Conservation (phyloP, 64 coral and sea anemone species). For the Porites australiensis region DNA sequence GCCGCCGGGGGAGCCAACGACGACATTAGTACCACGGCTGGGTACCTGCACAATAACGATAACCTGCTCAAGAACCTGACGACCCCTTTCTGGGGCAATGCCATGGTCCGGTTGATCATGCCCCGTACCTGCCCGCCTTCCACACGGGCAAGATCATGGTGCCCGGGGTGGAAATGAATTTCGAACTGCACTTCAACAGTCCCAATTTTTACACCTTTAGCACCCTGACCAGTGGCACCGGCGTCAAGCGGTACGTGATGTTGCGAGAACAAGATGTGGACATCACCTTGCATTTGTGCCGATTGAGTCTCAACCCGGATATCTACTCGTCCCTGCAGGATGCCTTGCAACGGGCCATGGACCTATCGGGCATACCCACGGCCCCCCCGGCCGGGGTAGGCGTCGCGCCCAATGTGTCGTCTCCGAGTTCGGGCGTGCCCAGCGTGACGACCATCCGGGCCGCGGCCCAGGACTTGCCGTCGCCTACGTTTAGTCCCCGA, state of each 20-base stretch:
- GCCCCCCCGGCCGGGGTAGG: too few species aligned
- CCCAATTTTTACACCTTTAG: background rate
- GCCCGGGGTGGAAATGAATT: background rate
- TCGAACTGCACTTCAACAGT: background rate
- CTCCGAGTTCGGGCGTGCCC: too few species aligned
- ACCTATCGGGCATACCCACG: too few species aligned
- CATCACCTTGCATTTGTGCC: constrained; percentile 17
- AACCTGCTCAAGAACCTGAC: background rate
- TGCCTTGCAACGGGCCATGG: too few species aligned
- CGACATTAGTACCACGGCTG: too few species aligned
- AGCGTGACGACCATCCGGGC: too few species aligned
- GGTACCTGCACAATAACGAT: too few species aligned
- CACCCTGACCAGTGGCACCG: background rate
- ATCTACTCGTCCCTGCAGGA: background rate
- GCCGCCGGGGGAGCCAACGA: background rate
- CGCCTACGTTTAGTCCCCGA: too few species aligned
- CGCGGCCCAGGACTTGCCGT: too few species aligned
- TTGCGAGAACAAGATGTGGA: background rate
- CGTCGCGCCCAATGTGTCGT: too few species aligned
- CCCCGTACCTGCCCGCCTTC: background rate
- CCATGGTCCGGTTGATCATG: background rate
- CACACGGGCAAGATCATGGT: background rate
- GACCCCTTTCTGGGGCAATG: background rate
- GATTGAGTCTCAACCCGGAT: background rate
- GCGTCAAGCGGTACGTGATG: background rate